Percentiles rank a stretch among this genome's conserved stretches.
phyloP scores from a whole-genome alignment of 2,888 invertebrate species.

The Callyntrura sp. region DNA sequence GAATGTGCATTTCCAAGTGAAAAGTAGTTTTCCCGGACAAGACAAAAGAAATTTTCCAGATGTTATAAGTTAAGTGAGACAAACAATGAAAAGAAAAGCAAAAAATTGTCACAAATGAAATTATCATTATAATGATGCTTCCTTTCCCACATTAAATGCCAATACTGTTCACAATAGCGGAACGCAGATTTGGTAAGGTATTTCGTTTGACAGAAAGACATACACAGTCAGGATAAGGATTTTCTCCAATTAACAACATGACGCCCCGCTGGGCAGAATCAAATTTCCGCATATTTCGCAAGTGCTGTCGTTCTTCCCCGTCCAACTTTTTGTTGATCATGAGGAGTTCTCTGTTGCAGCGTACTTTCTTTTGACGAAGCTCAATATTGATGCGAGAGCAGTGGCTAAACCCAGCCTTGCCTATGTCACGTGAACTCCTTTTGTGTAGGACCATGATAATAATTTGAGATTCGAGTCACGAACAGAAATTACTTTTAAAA shows the following conservation, averaged over 20 bases:
- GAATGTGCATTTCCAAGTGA: not conserved
- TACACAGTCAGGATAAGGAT: slow-evolving; percentile 74
- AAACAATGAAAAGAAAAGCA: not conserved
- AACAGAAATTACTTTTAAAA: no score
- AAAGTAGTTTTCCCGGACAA: slow-evolving; percentile 1
- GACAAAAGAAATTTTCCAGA: slow-evolving; percentile 25
- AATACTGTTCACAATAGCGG: not conserved
- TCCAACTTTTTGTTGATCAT: slow-evolving; percentile 52
- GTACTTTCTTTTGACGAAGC: slow-evolving; percentile 63
- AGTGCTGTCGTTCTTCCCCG: slow-evolving; percentile 15
- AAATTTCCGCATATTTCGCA: slow-evolving; percentile 67
- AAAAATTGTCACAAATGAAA: slow-evolving; percentile 28
- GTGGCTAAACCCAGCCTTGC: slow-evolving; percentile 31
- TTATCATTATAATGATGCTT: not conserved
- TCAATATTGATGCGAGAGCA: slow-evolving; percentile 69
- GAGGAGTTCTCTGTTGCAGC: slow-evolving; percentile 60
- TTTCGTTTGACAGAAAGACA: slow-evolving; percentile 5
- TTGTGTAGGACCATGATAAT: not conserved
- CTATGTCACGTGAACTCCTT: slow-evolving; percentile 2
- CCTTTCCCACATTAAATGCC: not conserved
- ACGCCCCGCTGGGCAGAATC: slow-evolving; percentile 61
- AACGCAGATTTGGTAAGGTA: not conserved
- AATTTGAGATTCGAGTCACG: no score
- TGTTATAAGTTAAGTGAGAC: not conserved
- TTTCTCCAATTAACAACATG: slow-evolving; percentile 66